Base-by-base conservation (phyloP, 2,888 invertebrate genomes). In the Steinernema hermaphroditum region DNA sequence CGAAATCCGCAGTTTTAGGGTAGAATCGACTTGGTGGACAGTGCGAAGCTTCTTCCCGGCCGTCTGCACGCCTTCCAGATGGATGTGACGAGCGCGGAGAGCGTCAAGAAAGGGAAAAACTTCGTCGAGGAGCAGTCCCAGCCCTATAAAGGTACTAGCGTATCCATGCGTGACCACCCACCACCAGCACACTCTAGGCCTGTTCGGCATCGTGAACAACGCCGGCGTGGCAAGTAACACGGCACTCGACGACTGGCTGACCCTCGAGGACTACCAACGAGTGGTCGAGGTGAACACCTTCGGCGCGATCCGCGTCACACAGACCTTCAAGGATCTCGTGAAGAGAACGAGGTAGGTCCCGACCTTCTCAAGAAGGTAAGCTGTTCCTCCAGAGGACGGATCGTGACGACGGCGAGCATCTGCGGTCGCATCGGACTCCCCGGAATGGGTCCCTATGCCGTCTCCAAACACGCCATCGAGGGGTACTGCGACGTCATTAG, bases 351-450 rank as follows among this genome's bases (percentile, higher is more conserved):
- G 73, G 84, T 84, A 41, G 69, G 37, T 27, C 19, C 27, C n/a
- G n/a, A n/a, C n/a, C 0, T 68, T n/a, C 0, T 22, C n/a, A 19
- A 22, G 22, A 2, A 14, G n/a, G 49, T 44, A 8, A 9, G 50
- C 29, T 70, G 9, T 70, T 79, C n/a, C n/a, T n/a, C 54, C 46
- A 83, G 81, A 57, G 89, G 89, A 2, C 83, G 89, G 50, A 83
- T 89, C 22, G 80, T 89, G 2, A 88, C 87, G 73, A 85, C 88
- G 0, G 86, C 87, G 1, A 87, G 87, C 74, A 86, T 87, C 24
- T 85, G 86, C 76, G 88, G 87, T 2, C 78, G 85, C n/a, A 71
- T 87, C 14, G 82, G 87, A 1, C 87, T 80, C 24, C 78, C 81
- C 2, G 77, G 77, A 14, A 75, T 82, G 43, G 85, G 83, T 0